phyloP scores from a whole-genome alignment of 2,113 vertebrate species.

The Egretta garzetta region DNA sequence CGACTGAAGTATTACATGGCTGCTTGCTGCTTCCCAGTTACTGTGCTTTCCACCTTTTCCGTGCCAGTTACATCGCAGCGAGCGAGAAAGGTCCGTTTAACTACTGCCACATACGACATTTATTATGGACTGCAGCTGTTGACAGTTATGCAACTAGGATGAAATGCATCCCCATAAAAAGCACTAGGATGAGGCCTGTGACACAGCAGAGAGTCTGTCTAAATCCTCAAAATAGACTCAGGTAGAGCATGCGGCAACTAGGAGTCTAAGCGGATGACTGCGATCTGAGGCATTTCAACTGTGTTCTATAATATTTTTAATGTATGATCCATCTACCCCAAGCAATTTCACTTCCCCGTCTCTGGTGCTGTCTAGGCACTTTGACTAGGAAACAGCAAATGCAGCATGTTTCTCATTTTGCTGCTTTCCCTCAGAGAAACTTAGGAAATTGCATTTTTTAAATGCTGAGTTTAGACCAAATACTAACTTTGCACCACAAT shows the following conservation, averaged over 20 bases:
- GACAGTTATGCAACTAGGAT: slow-evolving; percentile 1
- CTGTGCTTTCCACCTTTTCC: neutral
- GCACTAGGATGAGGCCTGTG: neutral
- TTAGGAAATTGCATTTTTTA: neutral
- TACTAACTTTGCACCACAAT: neutral
- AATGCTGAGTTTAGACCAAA: neutral
- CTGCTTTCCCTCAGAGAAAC: neutral
- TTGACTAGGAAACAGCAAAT: neutral
- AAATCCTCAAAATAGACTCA: neutral
- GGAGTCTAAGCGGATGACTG: neutral
- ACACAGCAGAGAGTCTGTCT: neutral
- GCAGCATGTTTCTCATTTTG: neutral
- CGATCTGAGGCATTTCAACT: rapidly evolving
- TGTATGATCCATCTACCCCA: neutral
- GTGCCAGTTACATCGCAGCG: neutral
- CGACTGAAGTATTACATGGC: neutral
- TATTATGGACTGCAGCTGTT: slow-evolving; percentile 4
- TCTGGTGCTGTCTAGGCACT: neutral
- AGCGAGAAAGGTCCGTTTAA: neutral
- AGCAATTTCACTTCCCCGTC: slow-evolving; percentile 31
- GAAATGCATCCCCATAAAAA: slow-evolving; percentile 24
- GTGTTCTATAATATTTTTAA: neutral
- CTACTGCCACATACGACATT: neutral
- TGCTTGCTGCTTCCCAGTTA: neutral
- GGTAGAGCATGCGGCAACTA: neutral